These are phyloP conservation scores for Urophycis tenuis DNA, from an alignment of 2,797 vertebrate genomes.

Conservation along the genomic window DNA sequence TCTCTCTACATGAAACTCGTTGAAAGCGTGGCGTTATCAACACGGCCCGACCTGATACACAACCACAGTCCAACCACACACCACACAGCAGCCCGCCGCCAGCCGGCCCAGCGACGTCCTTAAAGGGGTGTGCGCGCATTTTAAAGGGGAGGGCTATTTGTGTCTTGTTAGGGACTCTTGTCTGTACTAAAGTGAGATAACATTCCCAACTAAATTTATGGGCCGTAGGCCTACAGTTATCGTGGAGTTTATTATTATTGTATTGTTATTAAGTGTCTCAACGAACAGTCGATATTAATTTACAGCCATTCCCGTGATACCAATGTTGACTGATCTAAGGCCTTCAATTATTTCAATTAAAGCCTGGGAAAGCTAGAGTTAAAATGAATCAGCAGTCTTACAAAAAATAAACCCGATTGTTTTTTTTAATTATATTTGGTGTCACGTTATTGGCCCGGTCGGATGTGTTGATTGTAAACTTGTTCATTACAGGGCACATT, in stretches of 20 bases:
- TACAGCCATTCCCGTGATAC: not conserved
- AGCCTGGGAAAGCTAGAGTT: not conserved
- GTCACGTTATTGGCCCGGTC: no score
- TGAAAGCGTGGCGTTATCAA: slow-evolving; percentile 61
- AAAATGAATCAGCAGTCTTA: not conserved
- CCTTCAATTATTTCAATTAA: not conserved
- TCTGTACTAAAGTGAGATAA: not conserved
- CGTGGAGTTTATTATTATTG: not conserved
- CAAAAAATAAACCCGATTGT: no score
- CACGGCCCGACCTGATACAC: slow-evolving; percentile 64
- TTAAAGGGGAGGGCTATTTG: slow-evolving; percentile 64
- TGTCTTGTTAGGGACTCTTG: slow-evolving; percentile 33
- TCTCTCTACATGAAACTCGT: slow-evolving; percentile 67
- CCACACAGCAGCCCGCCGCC: slow-evolving; percentile 49
- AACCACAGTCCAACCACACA: slow-evolving; percentile 59
- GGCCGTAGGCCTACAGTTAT: not conserved
- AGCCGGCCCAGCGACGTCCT: slow-evolving; percentile 58
- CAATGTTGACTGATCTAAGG: not conserved
- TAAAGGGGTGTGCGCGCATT: slow-evolving; percentile 64
- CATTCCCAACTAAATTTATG: not conserved
- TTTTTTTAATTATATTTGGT: no score
- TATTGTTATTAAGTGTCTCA: not conserved
- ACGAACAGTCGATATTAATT: not conserved
- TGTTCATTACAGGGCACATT: no score
- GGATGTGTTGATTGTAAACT: no score